Percentiles rank a stretch among this genome's conserved stretches.
phyloP scores from a whole-genome alignment of 1,140 invertebrate genomes.

The Cotesia glomerata region DNA sequence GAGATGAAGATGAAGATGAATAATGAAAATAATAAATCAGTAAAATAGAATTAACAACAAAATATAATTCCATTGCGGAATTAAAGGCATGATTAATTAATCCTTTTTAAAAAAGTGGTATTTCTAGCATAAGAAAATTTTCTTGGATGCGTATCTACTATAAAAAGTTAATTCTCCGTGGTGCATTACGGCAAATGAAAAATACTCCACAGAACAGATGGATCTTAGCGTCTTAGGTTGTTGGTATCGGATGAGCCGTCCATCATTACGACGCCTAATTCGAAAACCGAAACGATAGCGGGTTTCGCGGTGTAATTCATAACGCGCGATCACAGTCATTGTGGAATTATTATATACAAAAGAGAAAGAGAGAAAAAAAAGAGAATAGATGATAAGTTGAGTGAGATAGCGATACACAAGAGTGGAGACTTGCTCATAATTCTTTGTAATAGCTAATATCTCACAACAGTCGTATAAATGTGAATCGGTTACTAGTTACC shows the following conservation, averaged over 20 bases:
- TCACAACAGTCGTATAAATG: constrained; percentile 56
- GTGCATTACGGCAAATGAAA: too few species aligned
- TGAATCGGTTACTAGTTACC: constrained; percentile 61
- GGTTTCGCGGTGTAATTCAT: constrained; percentile 41
- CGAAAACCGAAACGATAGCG: constrained; percentile 26
- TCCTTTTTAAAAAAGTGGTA: too few species aligned
- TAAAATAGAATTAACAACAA: too few species aligned
- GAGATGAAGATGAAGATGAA: too few species aligned
- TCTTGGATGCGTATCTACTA: too few species aligned
- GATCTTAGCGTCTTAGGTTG: too few species aligned
- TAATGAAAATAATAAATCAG: too few species aligned
- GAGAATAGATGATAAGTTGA: constrained; percentile 13
- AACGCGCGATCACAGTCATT: constrained; percentile 42
- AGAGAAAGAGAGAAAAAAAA: constrained; percentile 14
- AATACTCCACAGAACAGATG: too few species aligned
- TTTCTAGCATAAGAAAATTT: too few species aligned
- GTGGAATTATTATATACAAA: constrained; percentile 21
- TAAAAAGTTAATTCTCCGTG: too few species aligned
- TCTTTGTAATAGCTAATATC: constrained; percentile 60
- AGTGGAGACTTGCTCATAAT: constrained; percentile 49
- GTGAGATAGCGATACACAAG: constrained; percentile 34
- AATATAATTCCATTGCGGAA: too few species aligned
- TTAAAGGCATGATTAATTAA: too few species aligned
- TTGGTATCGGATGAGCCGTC: constrained; percentile 3
- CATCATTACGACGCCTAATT: constrained; percentile 31